Conservation (phyloP, 1,140 invertebrate species). For the Sipha flava region DNA sequence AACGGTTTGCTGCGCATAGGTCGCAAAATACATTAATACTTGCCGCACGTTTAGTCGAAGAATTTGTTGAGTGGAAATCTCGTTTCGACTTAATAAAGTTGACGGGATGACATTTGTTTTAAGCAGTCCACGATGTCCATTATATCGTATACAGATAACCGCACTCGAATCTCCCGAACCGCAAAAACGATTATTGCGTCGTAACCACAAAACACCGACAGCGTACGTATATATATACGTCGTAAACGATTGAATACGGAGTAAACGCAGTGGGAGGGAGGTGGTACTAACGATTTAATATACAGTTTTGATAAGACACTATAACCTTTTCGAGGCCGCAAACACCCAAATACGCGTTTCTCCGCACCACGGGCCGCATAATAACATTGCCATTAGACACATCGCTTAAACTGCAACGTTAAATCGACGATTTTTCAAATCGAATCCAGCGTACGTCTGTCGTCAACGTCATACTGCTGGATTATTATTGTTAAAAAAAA, state of each 20-base stretch:
- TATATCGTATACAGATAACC: background rate
- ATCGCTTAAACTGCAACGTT: no score
- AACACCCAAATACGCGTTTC: no score
- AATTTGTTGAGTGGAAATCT: no score
- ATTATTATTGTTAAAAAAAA: no score
- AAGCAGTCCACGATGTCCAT: background rate
- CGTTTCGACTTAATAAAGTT: background rate
- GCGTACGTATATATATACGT: background rate
- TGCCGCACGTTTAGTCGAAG: no score
- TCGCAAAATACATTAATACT: no score
- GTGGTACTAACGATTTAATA: background rate
- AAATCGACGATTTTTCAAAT: no score
- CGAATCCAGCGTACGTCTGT: no score
- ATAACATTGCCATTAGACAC: no score
- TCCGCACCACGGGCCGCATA: no score
- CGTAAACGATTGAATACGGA: background rate
- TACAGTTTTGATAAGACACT: slow-evolving; percentile 11
- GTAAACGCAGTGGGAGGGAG: background rate
- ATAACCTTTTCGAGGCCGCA: background rate
- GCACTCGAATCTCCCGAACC: background rate
- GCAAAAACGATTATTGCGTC: background rate
- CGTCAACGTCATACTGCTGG: no score
- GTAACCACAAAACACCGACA: background rate
- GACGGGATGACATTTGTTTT: background rate
- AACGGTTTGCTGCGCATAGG: no score